These are phyloP conservation scores for Gnathonemus longibarbis DNA, from an alignment of 2,113 vertebrate genomes.

Conservation along the genomic window DNA sequence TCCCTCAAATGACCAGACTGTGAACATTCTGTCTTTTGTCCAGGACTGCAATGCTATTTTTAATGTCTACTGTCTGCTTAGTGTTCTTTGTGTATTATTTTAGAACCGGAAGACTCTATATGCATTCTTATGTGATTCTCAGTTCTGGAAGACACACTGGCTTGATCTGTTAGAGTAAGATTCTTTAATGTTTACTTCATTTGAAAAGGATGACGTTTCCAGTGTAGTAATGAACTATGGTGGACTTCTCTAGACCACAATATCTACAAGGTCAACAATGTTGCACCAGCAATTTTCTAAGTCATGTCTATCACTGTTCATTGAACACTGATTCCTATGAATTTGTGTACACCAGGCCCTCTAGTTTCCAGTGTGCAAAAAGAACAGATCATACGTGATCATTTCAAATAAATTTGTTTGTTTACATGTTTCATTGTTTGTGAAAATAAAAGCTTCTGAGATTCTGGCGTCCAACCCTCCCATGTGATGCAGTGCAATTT, in stretches of 20 bases:
- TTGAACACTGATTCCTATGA: neutral
- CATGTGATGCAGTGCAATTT: neutral
- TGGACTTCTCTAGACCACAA: neutral
- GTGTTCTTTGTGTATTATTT: neutral
- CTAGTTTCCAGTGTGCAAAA: neutral
- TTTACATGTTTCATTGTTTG: neutral
- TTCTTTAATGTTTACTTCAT: neutral
- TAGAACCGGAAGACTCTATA: neutral
- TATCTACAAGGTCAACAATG: neutral
- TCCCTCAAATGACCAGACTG: neutral
- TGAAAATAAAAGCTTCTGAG: neutral
- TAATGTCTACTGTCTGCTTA: neutral
- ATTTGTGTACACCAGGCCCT: neutral
- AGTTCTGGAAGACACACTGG: neutral
- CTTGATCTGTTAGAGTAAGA: neutral
- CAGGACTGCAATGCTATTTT: neutral
- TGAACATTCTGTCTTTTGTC: neutral
- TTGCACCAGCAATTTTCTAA: neutral
- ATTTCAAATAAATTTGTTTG: neutral
- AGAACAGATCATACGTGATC: neutral
- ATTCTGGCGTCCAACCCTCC: neutral
- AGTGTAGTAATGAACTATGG: neutral
- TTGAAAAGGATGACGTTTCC: neutral
- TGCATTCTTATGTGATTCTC: neutral
- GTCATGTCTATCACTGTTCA: neutral